These are phyloP conservation scores for Solea solea DNA, from an alignment of 2,113 vertebrate species.

Conservation along the genomic window DNA sequence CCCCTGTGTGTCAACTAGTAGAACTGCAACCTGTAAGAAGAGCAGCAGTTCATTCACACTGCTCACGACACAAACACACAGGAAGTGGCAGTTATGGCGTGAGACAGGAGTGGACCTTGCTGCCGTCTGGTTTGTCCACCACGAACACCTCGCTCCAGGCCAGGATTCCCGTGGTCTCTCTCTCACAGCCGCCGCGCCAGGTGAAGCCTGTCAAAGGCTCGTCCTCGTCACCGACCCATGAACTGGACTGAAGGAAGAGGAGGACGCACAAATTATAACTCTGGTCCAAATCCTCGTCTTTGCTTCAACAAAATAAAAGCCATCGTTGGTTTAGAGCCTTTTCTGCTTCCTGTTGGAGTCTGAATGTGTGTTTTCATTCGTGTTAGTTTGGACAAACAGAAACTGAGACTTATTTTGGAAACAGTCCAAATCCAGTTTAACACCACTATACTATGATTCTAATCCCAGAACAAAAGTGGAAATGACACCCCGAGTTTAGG, in stretches of 20 bases:
- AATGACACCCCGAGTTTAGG: no score
- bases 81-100: neutral
- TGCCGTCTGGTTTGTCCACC: conserved; percentile 89
- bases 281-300: no score
- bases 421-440: no score
- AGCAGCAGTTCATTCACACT: neutral
- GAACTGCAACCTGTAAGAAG: conserved; percentile 87
- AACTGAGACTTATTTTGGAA: no score
- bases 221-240: conserved; percentile 87
- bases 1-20: conserved; percentile 96
- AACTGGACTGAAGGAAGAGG: conserved; percentile 72
- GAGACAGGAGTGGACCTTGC: conserved; percentile 78
- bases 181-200: conserved; percentile 94
- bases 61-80: neutral
- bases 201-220: conserved; percentile 93
- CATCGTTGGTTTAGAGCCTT: no score
- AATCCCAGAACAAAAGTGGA: no score
- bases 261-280: neutral
- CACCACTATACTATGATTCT: no score
- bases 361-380: no score
- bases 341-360: no score
- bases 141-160: conserved; percentile 95
- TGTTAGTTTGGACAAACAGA: no score
- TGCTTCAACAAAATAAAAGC: no score
- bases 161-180: conserved; percentile 95